Evolutionary conservation across 2,797 vertebrate species (phyloP).

Genomic region (Hippocampus kuda): DNA sequence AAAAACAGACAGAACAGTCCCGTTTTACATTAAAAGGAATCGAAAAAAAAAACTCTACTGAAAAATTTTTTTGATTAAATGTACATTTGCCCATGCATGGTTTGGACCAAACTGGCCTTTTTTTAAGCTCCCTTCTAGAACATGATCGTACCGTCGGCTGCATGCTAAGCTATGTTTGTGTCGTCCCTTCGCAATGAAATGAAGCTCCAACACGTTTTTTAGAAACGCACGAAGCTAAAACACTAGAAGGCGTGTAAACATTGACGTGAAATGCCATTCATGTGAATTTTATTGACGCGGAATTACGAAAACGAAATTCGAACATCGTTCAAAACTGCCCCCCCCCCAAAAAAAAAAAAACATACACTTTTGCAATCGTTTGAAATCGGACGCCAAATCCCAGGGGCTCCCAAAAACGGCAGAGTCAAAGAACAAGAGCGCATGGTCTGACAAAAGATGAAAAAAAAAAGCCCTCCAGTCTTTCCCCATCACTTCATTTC

Average conservation of each 20-base stretch:
- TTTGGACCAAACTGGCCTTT: constrained; percentile 47
- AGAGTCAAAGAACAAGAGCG: background rate
- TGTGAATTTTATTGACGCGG: background rate
- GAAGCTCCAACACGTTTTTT: constrained; percentile 48
- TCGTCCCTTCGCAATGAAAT: constrained; percentile 59
- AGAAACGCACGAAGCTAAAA: background rate
- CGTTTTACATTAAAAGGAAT: constrained; percentile 54
- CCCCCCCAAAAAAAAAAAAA: background rate
- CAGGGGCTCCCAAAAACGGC: background rate
- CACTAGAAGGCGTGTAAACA: constrained; percentile 51
- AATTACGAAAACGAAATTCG: background rate
- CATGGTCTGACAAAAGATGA: background rate
- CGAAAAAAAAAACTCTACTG: constrained; percentile 50
- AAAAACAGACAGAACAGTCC: constrained; percentile 17
- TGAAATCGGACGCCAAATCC: background rate
- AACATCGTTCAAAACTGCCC: background rate
- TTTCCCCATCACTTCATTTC: constrained; percentile 3
- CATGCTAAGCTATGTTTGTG: constrained; percentile 14
- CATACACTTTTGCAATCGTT: background rate
- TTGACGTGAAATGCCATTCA: constrained; percentile 47
- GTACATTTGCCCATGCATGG: constrained; percentile 42
- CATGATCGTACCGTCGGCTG: constrained; percentile 37
- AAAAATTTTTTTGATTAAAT: constrained; percentile 53
- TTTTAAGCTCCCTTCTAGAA: constrained; percentile 23
- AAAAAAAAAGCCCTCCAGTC: background rate